A percentile compares a stretch with the other conserved stretches of the same genome.
These are phyloP conservation scores for Tethea ocularis DNA, from an alignment of 2,888 invertebrate species.

Conservation along the genomic window DNA sequence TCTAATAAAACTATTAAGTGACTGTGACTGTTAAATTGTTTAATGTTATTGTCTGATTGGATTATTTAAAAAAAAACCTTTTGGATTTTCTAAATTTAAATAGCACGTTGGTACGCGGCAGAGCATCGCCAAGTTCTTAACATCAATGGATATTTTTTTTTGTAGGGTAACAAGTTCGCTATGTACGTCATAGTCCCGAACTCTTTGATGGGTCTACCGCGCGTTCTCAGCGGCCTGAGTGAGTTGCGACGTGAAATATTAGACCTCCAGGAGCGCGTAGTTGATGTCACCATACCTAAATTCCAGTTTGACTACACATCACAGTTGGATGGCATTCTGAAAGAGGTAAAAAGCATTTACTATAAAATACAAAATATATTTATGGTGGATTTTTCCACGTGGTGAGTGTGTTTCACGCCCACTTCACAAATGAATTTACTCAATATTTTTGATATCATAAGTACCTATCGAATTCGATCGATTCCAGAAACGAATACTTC, in stretches of 20 bases:
- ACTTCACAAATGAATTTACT: background rate
- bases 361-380: constrained; percentile 7
- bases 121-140: background rate
- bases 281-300: constrained; percentile 88
- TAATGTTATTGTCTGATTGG: too few relatives aligned
- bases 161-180: constrained; percentile 88
- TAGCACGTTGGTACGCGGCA: constrained; percentile 13
- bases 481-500: too few relatives aligned
- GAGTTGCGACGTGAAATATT: constrained; percentile 83
- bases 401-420: too few relatives aligned
- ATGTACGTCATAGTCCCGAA: constrained; percentile 90
- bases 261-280: constrained; percentile 82
- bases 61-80: too few relatives aligned
- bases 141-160: constrained; percentile 14
- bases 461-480: too few relatives aligned
- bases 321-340: constrained; percentile 83
- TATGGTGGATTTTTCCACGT: background rate
- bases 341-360: constrained; percentile 78
- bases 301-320: constrained; percentile 89
- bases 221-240: constrained; percentile 83
- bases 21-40: too few relatives aligned
- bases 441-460: too few relatives aligned
- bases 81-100: too few relatives aligned
- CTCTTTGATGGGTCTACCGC: constrained; percentile 84
- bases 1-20: too few relatives aligned